Evolutionary conservation across 1,140 invertebrate genomes (phyloP).

Genomic region (Camponotus pennsylvanicus): DNA sequence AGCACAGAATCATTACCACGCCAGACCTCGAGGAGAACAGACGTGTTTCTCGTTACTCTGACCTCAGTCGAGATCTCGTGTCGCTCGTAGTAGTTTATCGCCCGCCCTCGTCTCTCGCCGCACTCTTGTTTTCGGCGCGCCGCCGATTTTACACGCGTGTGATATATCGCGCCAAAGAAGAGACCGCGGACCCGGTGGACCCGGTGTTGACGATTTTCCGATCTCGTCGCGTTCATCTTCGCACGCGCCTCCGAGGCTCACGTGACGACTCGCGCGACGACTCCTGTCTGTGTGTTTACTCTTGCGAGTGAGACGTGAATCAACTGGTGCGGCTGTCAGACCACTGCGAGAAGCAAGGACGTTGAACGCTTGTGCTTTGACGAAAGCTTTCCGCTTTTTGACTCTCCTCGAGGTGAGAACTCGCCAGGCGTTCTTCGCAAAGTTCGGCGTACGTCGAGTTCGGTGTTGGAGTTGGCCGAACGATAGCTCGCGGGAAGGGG

Average conservation of each 20-base stretch:
- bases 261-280: background rate
- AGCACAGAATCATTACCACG: slow-evolving; percentile 84
- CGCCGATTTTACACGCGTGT: slow-evolving; percentile 55
- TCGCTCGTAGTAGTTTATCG: slow-evolving; percentile 23
- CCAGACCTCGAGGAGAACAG: slow-evolving; percentile 85
- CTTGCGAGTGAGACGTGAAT: no score
- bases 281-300: no score
- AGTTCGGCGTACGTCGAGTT: background rate
- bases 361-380: no score
- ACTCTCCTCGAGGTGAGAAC: background rate
- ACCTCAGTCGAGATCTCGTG: slow-evolving; percentile 84
- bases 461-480: background rate
- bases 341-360: no score
- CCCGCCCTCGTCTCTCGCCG: background rate
- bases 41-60: slow-evolving; percentile 82
- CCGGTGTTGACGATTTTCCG: background rate
- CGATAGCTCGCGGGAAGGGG: background rate
- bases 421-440: background rate
- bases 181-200: slow-evolving; percentile 6
- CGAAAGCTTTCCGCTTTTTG: no score
- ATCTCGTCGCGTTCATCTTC: slow-evolving; percentile 20
- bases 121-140: slow-evolving; percentile 62
- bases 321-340: no score
- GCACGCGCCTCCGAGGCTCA: slow-evolving; percentile 4
- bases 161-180: slow-evolving; percentile 61